Evolutionary conservation across 2,797 vertebrate species (phyloP).

Genomic region (Lepilemur ruficaudatus): DNA sequence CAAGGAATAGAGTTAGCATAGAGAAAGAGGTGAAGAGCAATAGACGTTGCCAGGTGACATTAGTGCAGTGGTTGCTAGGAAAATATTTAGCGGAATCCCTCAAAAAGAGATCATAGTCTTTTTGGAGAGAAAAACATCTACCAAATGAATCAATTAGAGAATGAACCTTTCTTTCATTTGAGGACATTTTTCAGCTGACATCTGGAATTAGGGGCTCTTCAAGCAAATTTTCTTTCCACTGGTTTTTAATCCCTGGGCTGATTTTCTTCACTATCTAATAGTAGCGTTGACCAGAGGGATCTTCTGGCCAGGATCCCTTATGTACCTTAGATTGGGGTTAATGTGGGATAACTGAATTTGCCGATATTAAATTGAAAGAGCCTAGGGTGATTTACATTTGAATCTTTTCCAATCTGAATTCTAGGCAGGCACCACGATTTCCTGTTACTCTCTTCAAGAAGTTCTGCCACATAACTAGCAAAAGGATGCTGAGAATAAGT

Average conservation of each 20-base stretch:
- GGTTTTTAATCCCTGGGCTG: neutral
- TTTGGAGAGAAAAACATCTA: neutral
- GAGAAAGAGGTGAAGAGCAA: neutral
- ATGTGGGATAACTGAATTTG: neutral
- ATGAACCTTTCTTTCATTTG: neutral
- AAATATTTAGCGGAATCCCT: neutral
- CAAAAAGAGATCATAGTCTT: neutral
- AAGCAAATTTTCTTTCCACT: neutral
- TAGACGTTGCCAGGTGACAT: too few relatives aligned
- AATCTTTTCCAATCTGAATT: conserved; percentile 36
- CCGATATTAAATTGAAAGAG: neutral
- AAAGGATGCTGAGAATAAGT: neutral
- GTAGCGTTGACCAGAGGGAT: neutral
- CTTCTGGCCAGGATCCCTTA: neutral
- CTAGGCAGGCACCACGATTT: neutral
- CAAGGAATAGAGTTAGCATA: neutral
- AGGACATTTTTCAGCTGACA: neutral
- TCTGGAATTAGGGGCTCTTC: neutral
- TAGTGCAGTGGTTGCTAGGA: neutral
- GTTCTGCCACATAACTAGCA: neutral
- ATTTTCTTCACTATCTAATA: neutral
- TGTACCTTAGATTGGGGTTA: neutral
- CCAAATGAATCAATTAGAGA: neutral
- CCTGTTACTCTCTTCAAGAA: conserved; percentile 17
- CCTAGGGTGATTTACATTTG: neutral